Evolutionary conservation across 2,888 invertebrate genomes (phyloP).

Genomic region (Cetonia aurata): DNA sequence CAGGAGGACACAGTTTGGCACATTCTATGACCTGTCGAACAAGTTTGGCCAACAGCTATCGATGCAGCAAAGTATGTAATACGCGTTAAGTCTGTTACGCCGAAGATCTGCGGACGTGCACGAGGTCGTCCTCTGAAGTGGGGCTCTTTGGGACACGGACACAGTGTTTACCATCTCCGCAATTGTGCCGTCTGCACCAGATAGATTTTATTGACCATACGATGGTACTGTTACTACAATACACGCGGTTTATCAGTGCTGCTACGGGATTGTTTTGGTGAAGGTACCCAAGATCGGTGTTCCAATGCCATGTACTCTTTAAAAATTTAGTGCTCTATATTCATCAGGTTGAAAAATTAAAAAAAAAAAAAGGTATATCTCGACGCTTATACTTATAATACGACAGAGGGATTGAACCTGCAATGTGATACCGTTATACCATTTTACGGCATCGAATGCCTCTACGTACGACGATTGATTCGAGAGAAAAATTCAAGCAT

Average conservation of each 20-base stretch:
- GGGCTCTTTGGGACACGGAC: conserved; percentile 63
- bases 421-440: conserved; percentile 51
- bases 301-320: conserved; percentile 8
- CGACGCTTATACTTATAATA: neutral
- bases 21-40: conserved; percentile 57
- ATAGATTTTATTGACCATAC: conserved; percentile 27
- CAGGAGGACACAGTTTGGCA: conserved; percentile 48
- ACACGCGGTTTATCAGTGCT: conserved; percentile 30
- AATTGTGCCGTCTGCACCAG: conserved; percentile 57
- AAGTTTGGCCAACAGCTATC: conserved; percentile 53
- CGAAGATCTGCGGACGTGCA: conserved; percentile 63
- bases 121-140: conserved; percentile 64
- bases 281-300: conserved; percentile 26
- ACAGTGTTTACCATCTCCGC: conserved; percentile 64
- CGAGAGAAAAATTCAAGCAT: conserved; percentile 20
- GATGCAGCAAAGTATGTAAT: conserved; percentile 48
- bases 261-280: conserved; percentile 22
- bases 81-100: conserved; percentile 36
- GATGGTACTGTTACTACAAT: conserved; percentile 41
- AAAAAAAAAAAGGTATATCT: neutral
- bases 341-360: neutral
- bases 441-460: conserved; percentile 50
- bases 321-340: conserved; percentile 33
- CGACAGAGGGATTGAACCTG: conserved; percentile 15
- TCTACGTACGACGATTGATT: conserved; percentile 40